Evolutionary conservation across 2,888 invertebrate genomes (phyloP), one percentile per base, ranked within the genome.

Genomic region (Spodoptera picta): DNA sequence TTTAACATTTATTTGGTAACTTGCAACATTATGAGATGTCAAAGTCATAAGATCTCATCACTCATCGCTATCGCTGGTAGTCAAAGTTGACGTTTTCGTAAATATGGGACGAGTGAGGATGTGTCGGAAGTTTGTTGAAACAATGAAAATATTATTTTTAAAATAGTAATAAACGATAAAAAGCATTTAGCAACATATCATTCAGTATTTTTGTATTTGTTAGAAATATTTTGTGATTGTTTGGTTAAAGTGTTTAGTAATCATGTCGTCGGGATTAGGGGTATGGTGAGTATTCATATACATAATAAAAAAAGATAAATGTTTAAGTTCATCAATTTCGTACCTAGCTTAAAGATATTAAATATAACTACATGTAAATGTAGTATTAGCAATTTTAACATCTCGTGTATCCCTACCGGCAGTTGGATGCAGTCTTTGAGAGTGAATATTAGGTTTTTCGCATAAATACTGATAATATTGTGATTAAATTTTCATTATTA

Each of bases 251-350:
- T 56, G 54, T 65, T 43, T 44, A 42, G 24, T 31, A 46, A 60
- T 6, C 59, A 78, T 78, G 77, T 63, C 66, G 53, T 63, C 71
- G 36, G 69, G 53, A 14, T 49, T 66, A 60, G 77, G 68, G 54
- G 50, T 79, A 56, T 77, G 80, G 75, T 69, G 44, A 79, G 71
- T 73, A 65, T 66, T 14, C 24, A 43, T 23, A 56, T 7, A 24
- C 27, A n/a, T 52, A 36, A 1, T 36, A 36, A 6, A 9, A 36
- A 36, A 36, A 36, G 36, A 36, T 36, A 6, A 36, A 6, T 36
- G 36, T 36, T 36, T 36, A 9, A 7, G 36, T 36, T 36, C 7
- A 36, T 36, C 7, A 36, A 1, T 36, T 36, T 36, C 9, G 7
- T 6, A 19, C 19, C 19, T 19, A 19, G 19, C 19, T 19, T 19